Percentiles rank a stretch among this genome's conserved stretches.
phyloP scores from a whole-genome alignment of 2,113 vertebrate genomes.

The Bombycilla garrulus region DNA sequence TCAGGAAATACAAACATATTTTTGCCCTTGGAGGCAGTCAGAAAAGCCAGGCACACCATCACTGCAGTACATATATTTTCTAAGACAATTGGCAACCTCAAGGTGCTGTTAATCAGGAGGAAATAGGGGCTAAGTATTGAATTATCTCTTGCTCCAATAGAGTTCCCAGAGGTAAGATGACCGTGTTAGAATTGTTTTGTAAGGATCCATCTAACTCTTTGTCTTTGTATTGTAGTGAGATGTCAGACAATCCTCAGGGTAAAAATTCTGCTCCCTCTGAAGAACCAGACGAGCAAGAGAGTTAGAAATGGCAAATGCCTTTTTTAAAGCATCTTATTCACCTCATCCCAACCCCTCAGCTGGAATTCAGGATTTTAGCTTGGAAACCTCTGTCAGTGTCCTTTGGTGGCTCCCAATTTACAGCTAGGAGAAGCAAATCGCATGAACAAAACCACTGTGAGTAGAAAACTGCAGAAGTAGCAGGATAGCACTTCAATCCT shows the following conservation, averaged over 20 bases:
- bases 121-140: background rate
- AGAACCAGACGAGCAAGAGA: background rate
- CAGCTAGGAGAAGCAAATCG: background rate
- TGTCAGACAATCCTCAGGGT: background rate
- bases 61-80: background rate
- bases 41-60: background rate
- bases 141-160: background rate
- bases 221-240: background rate
- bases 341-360: background rate
- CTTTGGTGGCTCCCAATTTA: background rate
- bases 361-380: background rate
- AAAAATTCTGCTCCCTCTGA: background rate
- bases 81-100: background rate
- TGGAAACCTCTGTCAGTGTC: background rate
- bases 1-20: background rate
- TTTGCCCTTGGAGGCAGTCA: background rate
- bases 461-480: rapidly evolving
- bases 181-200: background rate
- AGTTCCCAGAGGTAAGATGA: background rate
- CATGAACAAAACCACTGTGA: background rate
- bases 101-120: background rate
- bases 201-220: background rate
- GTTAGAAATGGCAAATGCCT: background rate
- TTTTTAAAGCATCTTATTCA: background rate
- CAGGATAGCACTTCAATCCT: background rate